A percentile compares a stretch with the other conserved stretches of the same genome.
Conservation (phyloP, 2,888 invertebrate species). For the Pegoplata infirma region DNA sequence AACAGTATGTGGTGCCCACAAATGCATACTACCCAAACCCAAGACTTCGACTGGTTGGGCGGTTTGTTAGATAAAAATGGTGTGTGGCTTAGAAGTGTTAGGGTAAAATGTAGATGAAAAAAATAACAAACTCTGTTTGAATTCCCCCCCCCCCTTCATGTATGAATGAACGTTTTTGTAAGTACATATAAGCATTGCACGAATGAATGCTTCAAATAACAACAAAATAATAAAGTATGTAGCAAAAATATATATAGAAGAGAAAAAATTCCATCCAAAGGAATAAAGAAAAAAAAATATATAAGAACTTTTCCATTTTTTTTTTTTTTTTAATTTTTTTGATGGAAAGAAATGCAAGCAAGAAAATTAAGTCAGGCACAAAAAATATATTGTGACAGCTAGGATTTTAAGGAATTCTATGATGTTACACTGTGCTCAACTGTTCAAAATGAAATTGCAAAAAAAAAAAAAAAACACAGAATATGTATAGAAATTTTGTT, state of each 20-base stretch:
- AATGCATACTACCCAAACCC: conserved; percentile 49
- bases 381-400: conserved; percentile 69
- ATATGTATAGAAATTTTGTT: conserved; percentile 22
- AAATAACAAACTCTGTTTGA: conserved; percentile 8
- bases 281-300: conserved; percentile 42
- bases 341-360: conserved; percentile 64
- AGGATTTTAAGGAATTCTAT: conserved; percentile 65
- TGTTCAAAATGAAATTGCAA: conserved; percentile 56
- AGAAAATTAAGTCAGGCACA: conserved; percentile 67
- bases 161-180: too few relatives aligned
- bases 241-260: neutral
- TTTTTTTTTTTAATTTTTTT: conserved; percentile 38
- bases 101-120: neutral
- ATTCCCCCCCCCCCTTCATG: too few relatives aligned
- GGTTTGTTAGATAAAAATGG: conserved; percentile 57
- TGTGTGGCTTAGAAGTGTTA: conserved; percentile 62
- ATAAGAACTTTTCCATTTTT: neutral
- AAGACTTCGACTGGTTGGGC: conserved; percentile 56
- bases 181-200: conserved; percentile 56
- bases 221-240: conserved; percentile 50
- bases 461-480: conserved; percentile 23
- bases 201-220: conserved; percentile 61
- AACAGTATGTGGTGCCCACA: too few relatives aligned
- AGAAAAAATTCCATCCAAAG: conserved; percentile 34
- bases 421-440: conserved; percentile 14